Evolutionary conservation across 1,140 invertebrate species (phyloP), one percentile per base, ranked within the genome.

Genomic region (Drosophila serrata): DNA sequence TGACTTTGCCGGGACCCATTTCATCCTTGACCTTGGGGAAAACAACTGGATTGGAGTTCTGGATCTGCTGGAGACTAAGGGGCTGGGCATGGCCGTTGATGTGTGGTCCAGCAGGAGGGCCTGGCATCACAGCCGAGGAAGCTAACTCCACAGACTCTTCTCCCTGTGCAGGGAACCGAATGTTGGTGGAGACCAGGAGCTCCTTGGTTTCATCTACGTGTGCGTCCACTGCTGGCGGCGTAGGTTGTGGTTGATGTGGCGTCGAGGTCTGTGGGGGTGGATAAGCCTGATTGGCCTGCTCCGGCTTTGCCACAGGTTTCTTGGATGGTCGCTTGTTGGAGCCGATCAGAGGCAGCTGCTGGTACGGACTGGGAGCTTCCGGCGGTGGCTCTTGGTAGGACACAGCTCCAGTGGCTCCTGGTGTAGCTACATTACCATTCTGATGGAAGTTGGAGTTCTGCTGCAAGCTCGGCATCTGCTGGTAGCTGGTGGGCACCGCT

Each of bases 21-120:
- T 90, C 85, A 11, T 91, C 87, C 39, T 63, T 68, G 27, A 73
- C 33, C 57, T 91, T 91, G 35, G 91, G 91, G 17, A 92, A 92
- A 8, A 91, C 91, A 2, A 92, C 87, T 0, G 82, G 78, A 62
- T 91, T 92, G n/a, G 75, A 37, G 49, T 79, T 74, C 19, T 92
- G 91, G 12, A 91, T 74, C 43, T 92, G 86, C 55, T 91, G 86
- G 13, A 92, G 65, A 35, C 91, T 91, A 11, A 92, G 33, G 0
- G 90, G 91, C n/a, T 92, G 91, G 8, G 91, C 91, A 62, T 92
- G 91, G 0, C 90, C 88, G 78, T 92, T 92, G 12, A 92, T 80
- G 46, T 84, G 82, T 3, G 75, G 74, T 1, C 75, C 76, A 0
- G 60, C 63, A 0, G 85, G 82, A 2, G 88, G 76, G 6, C 74